These are phyloP conservation scores for Hapalemur alaotrensis DNA, from an alignment of 2,797 vertebrate species.

Conservation along the genomic window DNA sequence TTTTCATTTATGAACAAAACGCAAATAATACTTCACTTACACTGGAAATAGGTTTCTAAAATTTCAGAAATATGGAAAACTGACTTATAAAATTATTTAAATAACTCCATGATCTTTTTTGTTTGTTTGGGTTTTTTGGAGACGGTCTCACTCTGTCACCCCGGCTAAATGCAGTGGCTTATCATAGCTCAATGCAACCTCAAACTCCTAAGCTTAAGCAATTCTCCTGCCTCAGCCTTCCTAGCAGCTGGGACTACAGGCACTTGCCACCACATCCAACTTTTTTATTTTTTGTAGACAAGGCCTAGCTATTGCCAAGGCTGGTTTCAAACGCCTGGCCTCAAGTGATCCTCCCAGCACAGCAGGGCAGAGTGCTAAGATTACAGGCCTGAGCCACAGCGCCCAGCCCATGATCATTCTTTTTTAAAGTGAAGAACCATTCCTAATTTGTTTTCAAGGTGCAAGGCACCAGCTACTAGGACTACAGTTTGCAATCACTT, in stretches of 20 bases:
- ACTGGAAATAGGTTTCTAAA: constrained; percentile 18
- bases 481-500: neutral
- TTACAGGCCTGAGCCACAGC: no score
- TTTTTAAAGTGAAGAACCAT: neutral
- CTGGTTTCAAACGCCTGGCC: neutral
- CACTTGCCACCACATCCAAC: neutral
- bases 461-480: neutral
- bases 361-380: no score
- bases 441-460: neutral
- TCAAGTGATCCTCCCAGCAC: neutral
- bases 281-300: neutral
- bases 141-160: no score
- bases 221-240: neutral
- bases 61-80: neutral
- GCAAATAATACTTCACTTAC: neutral
- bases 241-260: neutral
- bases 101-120: neutral
- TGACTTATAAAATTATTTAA: constrained; percentile 7
- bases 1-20: neutral
- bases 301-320: neutral
- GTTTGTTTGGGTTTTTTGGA: no score
- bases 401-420: neutral
- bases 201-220: no score
- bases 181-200: no score
- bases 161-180: no score